Percentiles rank a stretch among this genome's conserved stretches.
phyloP scores from a whole-genome alignment of 2,113 vertebrate genomes.

The Hyaena hyaena region DNA sequence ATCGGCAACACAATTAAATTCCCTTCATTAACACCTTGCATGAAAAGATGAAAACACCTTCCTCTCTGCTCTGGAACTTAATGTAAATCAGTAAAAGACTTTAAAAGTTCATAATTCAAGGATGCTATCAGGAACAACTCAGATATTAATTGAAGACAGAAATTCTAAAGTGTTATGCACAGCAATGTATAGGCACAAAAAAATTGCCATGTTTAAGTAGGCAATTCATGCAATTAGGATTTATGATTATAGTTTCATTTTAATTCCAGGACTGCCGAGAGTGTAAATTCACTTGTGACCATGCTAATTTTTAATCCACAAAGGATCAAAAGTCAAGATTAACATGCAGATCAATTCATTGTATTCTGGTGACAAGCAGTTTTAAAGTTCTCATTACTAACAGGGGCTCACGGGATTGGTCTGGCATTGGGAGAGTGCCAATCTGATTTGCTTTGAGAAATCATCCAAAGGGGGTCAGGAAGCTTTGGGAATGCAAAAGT shows the following conservation, averaged over 20 bases:
- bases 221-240: slow-evolving; percentile 50
- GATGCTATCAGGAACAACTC: not conserved
- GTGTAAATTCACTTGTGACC: slow-evolving; percentile 54
- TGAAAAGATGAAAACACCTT: not conserved
- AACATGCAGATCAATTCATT: slow-evolving; percentile 62
- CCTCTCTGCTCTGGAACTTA: not conserved
- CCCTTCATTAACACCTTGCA: slow-evolving; percentile 23
- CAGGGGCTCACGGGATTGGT: not conserved
- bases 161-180: slow-evolving; percentile 5
- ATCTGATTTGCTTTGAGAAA: slow-evolving; percentile 52
- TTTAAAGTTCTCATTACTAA: slow-evolving; percentile 63
- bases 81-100: slow-evolving; percentile 35
- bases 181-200: not conserved
- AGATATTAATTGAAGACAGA: slow-evolving; percentile 6
- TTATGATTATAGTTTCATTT: slow-evolving; percentile 55
- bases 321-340: slow-evolving; percentile 69
- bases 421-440: slow-evolving; percentile 19
- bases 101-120: slow-evolving; percentile 50
- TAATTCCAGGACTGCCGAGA: slow-evolving; percentile 51
- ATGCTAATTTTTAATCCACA: slow-evolving; percentile 62
- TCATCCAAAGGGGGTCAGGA: slow-evolving; percentile 43
- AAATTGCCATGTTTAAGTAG: not conserved
- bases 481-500: not conserved
- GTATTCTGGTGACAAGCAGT: not conserved
- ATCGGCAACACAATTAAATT: slow-evolving; percentile 43